Conservation (phyloP, 53 echinoderm and acorn worm genomes). For the Henricia sp. region DNA sequence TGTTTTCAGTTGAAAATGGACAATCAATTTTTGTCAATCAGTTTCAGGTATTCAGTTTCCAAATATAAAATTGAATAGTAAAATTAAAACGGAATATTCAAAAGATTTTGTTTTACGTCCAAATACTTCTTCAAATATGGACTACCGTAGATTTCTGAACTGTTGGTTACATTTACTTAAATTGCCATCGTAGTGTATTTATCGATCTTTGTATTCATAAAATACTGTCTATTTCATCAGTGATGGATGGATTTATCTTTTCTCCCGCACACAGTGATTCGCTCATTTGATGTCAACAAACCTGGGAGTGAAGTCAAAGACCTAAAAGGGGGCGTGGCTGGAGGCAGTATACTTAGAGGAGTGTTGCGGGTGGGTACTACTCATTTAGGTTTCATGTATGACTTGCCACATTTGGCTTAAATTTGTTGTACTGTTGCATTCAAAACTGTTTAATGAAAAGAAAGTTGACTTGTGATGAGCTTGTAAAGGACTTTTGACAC, state of each 20-base stretch:
- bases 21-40: no score
- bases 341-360: conserved; percentile 95
- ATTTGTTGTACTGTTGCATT: no score
- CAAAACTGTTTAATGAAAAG: no score
- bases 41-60: background rate
- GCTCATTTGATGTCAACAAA: conserved; percentile 99
- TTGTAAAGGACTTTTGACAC: no score
- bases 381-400: no score
- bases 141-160: background rate
- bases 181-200: background rate
- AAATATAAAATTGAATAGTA: background rate
- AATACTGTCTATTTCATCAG: background rate
- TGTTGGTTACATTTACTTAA: background rate
- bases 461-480: no score
- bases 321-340: conserved; percentile 98
- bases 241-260: no score
- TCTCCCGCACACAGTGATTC: conserved; percentile 70
- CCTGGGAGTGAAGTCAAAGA: conserved; percentile 99
- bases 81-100: no score
- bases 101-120: background rate
- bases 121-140: no score
- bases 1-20: no score
- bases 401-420: no score
- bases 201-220: background rate
- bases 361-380: conserved; percentile 81